These are phyloP conservation scores for Chloropsis cyanopogon DNA, from an alignment of 2,113 vertebrate genomes.

Conservation along the genomic window DNA sequence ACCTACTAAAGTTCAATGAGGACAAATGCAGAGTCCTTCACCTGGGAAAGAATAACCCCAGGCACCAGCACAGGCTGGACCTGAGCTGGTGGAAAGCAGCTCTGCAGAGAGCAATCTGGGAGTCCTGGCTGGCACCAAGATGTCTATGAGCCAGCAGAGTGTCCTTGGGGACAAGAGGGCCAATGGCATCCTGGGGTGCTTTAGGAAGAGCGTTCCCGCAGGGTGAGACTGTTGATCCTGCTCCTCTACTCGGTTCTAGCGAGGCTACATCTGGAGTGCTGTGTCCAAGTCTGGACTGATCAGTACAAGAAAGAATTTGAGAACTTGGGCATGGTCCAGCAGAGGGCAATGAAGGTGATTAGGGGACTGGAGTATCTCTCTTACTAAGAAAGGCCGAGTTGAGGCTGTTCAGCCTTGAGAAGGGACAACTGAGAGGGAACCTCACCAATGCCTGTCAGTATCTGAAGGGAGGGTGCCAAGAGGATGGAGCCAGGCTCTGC, in stretches of 20 bases:
- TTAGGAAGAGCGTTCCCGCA: neutral
- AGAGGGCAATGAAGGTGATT: neutral
- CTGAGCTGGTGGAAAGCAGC: neutral
- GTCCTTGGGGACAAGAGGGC: neutral
- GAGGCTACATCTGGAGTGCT: neutral
- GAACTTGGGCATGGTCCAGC: neutral
- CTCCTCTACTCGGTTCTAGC: rapidly evolving
- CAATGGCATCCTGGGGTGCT: rapidly evolving
- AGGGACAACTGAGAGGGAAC: rapidly evolving
- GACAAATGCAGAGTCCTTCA: neutral
- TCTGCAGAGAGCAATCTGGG: neutral
- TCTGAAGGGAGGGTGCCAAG: too few relatives aligned
- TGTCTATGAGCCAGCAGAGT: neutral
- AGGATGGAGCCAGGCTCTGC: neutral
- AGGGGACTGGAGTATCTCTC: neutral
- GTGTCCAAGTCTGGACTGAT: neutral
- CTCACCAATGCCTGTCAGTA: neutral
- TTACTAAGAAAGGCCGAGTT: neutral
- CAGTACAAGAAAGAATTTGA: neutral
- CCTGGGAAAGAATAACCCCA: neutral
- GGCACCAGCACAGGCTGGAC: neutral
- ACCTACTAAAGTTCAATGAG: rapidly evolving
- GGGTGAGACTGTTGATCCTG: rapidly evolving
- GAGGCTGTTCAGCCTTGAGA: neutral
- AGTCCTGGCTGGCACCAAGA: neutral